Evolutionary conservation across 2,888 invertebrate species (phyloP).

Genomic region (Nomada fabriciana): DNA sequence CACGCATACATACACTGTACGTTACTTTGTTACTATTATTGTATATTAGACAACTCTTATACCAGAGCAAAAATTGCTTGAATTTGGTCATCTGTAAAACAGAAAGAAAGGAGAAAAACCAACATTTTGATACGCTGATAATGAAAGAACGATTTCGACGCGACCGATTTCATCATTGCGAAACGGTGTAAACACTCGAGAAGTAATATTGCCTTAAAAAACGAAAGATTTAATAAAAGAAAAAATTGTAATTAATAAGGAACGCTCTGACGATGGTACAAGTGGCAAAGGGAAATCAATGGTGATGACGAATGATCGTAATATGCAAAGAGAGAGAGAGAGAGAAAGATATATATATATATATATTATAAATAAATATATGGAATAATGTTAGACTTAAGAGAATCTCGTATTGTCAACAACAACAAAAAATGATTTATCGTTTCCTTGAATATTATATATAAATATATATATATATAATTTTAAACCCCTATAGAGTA

Average conservation of each 20-base stretch:
- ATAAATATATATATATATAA: slow-evolving; percentile 21
- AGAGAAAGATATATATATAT: slow-evolving; percentile 38
- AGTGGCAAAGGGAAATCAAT: slow-evolving; percentile 56
- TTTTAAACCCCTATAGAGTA: slow-evolving; percentile 25
- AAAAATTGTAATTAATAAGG: slow-evolving; percentile 45
- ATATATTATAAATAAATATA: slow-evolving; percentile 45
- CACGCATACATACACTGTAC: not conserved
- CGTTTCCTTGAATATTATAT: slow-evolving; percentile 33
- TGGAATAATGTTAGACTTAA: slow-evolving; percentile 50
- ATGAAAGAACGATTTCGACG: slow-evolving; percentile 20
- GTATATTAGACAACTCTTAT: not conserved
- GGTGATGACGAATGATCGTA: slow-evolving; percentile 54
- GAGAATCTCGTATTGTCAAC: slow-evolving; percentile 47
- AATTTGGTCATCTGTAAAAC: slow-evolving; percentile 1
- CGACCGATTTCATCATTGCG: slow-evolving; percentile 17
- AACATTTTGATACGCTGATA: slow-evolving; percentile 10
- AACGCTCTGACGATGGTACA: slow-evolving; percentile 58
- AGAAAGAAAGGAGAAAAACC: not conserved
- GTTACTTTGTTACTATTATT: slow-evolving; percentile 27
- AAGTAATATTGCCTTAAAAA: slow-evolving; percentile 62
- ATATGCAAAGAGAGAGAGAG: slow-evolving; percentile 39
- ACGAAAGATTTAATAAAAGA: slow-evolving; percentile 48
- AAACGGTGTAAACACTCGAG: slow-evolving; percentile 32
- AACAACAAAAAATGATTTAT: slow-evolving; percentile 33
- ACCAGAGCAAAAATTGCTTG: not conserved